Evolutionary conservation across 2,888 invertebrate species (phyloP).

Genomic region (Drosophila fungiperda): DNA sequence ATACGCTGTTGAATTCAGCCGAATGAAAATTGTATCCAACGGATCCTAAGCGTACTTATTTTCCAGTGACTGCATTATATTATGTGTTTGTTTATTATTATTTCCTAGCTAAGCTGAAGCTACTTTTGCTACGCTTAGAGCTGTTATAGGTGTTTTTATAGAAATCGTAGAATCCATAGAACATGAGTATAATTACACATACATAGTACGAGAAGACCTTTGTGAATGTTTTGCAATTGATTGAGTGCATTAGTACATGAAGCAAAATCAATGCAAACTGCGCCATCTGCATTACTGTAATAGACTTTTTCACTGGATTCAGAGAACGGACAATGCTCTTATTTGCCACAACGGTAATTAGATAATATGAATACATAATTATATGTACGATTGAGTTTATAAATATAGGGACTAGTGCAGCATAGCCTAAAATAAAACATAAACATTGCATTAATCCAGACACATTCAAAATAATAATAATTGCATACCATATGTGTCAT

Average conservation of each 20-base stretch:
- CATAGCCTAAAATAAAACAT: conserved; percentile 87
- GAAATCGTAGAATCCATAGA: conserved; percentile 90
- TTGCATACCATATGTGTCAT: conserved; percentile 87
- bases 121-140: conserved; percentile 10
- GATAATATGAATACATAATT: conserved; percentile 92
- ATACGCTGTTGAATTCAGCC: not conserved
- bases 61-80: not conserved
- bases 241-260: conserved; percentile 85
- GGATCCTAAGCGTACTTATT: not conserved
- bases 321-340: conserved; percentile 86
- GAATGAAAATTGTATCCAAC: not conserved
- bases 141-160: conserved; percentile 87
- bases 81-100: not conserved
- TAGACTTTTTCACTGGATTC: conserved; percentile 87
- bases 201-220: conserved; percentile 87
- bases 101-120: not conserved
- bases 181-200: conserved; percentile 88
- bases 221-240: conserved; percentile 84
- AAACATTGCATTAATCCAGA: not conserved
- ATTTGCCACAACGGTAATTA: conserved; percentile 87
- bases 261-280: conserved; percentile 89
- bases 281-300: conserved; percentile 89
- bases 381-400: conserved; percentile 90
- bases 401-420: conserved; percentile 88
- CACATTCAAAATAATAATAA: not conserved